phyloP scores from a whole-genome alignment of 2,113 vertebrate genomes.

The Cygnus buccinator region DNA sequence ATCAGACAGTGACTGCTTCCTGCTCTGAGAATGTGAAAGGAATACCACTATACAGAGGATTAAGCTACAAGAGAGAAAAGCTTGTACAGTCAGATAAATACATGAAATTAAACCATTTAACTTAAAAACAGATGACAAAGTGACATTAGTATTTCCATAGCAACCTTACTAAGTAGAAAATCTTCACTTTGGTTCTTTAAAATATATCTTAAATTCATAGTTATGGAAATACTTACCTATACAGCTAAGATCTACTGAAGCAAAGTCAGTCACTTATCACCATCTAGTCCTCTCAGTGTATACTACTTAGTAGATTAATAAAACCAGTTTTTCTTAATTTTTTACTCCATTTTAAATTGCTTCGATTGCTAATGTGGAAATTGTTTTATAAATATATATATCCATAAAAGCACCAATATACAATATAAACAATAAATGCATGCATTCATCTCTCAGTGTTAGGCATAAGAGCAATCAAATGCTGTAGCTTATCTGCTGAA shows the following conservation, averaged over 20 bases:
- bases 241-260: not conserved
- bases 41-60: not conserved
- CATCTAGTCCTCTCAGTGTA: not conserved
- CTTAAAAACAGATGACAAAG: slow-evolving; percentile 7
- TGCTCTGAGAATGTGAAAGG: not conserved
- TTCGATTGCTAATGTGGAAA: not conserved
- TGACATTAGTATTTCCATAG: slow-evolving; percentile 59
- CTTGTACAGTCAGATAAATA: not conserved
- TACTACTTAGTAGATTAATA: not conserved
- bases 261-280: not conserved
- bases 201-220: not conserved
- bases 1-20: not conserved
- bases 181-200: not conserved
- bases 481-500: not conserved
- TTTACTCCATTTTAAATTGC: not conserved
- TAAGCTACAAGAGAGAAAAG: not conserved
- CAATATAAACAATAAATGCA: not conserved
- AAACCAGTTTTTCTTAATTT: not conserved
- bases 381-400: not conserved
- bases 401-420: not conserved
- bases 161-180: slow-evolving; percentile 50
- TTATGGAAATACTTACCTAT: not conserved
- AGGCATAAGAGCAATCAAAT: not conserved
- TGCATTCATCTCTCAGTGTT: not conserved
- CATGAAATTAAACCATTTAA: not conserved